Base-by-base conservation (phyloP, 2,113 vertebrate species). In the Eulacestoma nigropectus region DNA sequence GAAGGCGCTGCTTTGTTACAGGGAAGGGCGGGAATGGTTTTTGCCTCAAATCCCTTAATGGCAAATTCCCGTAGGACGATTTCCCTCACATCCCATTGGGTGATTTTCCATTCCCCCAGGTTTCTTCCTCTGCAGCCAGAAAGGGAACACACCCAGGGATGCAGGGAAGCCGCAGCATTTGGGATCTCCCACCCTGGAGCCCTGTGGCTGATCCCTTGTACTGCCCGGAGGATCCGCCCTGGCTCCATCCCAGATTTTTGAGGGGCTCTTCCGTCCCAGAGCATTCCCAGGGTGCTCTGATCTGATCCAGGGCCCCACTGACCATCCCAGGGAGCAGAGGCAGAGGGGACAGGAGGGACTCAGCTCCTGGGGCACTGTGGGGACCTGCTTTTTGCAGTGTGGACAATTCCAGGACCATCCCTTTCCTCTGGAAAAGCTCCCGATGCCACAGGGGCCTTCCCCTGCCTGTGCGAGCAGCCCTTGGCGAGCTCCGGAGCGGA, bases 141-240 rank as follows among this genome's bases (percentile, higher is more conserved):
- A 42, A 37, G 39, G 13, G 57, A 53, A 22, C 14, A 2, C 0
- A 0, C 10, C 13, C 2, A 2, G 52, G 22, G 49, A 6, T 13
- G 29, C 2, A 3, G 44, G 27, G 53, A 49, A 49, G 73, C 42
- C 33, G 35, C 59, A 42, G 26, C 17, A 49, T 30, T 44, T 35
- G 57, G 59, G 29, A 62, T 26, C 1, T 39, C 13, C 44, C 18
- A 5, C 35, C 11, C 63, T 30, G 56, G 29, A 32, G 6, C 35
- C 10, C 21, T 1, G 42, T 4, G 46, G 47, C 14, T 15, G 11
- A 7, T 17, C 6, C 65, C 33, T 25, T 13, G 13, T 10, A 4
- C 30, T 18, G 10, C 65, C 56, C 4, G 8, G 16, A 52, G 52
- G 17, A 17, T 4, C 2, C 33, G 1, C 29, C 50, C 27, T 3